phyloP scores from a whole-genome alignment of 2,888 invertebrate species.

The Oligia latruncula region DNA sequence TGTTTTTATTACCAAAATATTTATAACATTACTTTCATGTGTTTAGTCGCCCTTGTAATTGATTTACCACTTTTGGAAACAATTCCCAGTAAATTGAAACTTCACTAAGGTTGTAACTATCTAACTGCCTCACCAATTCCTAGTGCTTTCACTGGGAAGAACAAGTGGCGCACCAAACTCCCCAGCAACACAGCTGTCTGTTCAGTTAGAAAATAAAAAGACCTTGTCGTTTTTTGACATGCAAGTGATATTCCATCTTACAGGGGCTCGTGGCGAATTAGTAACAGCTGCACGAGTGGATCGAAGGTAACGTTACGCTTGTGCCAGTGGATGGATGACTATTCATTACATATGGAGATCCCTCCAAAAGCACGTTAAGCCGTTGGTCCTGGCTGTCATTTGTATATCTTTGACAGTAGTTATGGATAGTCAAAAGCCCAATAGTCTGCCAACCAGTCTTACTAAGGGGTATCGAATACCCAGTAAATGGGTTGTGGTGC shows the following conservation, averaged over 20 bases:
- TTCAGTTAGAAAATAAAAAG: neutral
- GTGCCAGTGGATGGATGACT: neutral
- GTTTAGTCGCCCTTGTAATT: neutral
- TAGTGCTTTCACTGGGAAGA: too few relatives aligned
- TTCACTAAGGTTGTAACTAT: neutral
- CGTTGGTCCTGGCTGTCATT: neutral
- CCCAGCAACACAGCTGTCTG: too few relatives aligned
- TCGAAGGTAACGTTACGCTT: too few relatives aligned
- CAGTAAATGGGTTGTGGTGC: too few relatives aligned
- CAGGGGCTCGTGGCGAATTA: neutral
- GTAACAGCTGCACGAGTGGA: too few relatives aligned
- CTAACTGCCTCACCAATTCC: neutral
- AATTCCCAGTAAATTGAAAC: neutral
- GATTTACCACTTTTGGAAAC: neutral
- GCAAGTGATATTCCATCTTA: neutral
- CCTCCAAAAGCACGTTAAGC: neutral
- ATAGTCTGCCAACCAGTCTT: neutral
- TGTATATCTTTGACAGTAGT: too few relatives aligned
- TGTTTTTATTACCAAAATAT: constrained; percentile 39
- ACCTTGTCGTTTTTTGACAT: neutral
- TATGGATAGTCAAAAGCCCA: neutral
- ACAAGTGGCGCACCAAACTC: too few relatives aligned
- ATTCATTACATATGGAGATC: neutral
- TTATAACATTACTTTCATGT: constrained; percentile 23
- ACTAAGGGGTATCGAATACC: neutral